These are phyloP conservation scores for Tragelaphus imberbis DNA, from an alignment of 2,113 vertebrate genomes.

Conservation along the genomic window DNA sequence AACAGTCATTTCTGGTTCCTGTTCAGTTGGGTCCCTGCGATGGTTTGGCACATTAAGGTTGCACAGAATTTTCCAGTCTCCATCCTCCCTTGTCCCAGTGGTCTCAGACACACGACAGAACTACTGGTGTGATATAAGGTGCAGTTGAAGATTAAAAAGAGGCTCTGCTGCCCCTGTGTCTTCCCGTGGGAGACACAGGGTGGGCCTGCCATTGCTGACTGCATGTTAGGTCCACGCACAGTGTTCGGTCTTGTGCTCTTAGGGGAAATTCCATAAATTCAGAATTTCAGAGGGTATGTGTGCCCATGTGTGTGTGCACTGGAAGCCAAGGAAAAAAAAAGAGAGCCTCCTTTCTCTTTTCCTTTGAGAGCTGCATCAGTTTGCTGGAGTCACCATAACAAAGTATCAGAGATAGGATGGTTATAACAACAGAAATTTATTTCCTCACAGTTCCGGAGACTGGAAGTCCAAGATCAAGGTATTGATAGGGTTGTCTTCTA, in stretches of 20 bases:
- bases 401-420: background rate
- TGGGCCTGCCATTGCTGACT: fast-evolving
- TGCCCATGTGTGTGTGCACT: background rate
- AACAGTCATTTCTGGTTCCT: background rate
- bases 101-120: background rate
- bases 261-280: too few relatives aligned
- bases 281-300: background rate
- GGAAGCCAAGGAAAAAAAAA: background rate
- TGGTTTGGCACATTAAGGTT: background rate
- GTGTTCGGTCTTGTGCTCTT: background rate
- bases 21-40: background rate
- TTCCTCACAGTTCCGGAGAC: background rate
- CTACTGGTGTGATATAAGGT: background rate
- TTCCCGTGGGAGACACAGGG: background rate
- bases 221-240: background rate
- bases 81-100: background rate
- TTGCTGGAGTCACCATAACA: background rate
- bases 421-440: background rate
- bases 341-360: background rate
- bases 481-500: background rate
- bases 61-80: background rate
- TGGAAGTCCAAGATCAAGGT: background rate
- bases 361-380: background rate
- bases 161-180: background rate
- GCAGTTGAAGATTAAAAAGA: background rate